These are phyloP conservation scores for Halictus rubicundus DNA, from an alignment of 1,140 invertebrate species.

Conservation along the genomic window DNA sequence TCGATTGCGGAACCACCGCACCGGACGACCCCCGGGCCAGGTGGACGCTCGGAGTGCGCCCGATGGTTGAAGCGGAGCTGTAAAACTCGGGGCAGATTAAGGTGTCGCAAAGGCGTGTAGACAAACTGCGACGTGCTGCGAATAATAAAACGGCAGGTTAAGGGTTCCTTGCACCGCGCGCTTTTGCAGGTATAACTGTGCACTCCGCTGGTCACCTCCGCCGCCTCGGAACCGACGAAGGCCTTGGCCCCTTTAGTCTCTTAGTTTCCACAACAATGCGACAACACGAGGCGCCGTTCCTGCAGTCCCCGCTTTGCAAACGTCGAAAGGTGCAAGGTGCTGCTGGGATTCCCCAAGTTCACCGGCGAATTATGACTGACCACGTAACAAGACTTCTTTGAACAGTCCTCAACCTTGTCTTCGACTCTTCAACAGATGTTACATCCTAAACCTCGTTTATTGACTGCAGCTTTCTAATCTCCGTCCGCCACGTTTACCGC, in stretches of 20 bases:
- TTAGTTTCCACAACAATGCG: not conserved
- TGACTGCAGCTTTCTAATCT: no score
- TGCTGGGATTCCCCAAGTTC: no score
- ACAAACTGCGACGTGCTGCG: slow-evolving; percentile 31
- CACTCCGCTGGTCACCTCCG: not conserved
- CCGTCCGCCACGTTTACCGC: no score
- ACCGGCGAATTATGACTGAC: no score
- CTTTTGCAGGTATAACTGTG: slow-evolving; percentile 12
- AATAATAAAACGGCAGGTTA: slow-evolving; percentile 66
- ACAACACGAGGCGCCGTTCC: slow-evolving; percentile 5
- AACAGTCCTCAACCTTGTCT: no score
- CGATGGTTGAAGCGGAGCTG: slow-evolving; percentile 45
- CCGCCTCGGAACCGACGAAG: slow-evolving; percentile 17
- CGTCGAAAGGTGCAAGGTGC: not conserved
- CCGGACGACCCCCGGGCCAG: slow-evolving; percentile 33
- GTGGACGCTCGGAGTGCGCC: slow-evolving; percentile 40
- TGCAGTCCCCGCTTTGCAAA: not conserved
- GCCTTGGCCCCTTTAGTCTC: slow-evolving; percentile 4
- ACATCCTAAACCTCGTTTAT: no score
- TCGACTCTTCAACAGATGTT: no score
- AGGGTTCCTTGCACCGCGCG: slow-evolving; percentile 23
- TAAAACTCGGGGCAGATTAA: slow-evolving; percentile 68
- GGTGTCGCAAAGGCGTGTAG: slow-evolving; percentile 52
- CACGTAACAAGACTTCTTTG: no score
- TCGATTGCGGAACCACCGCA: slow-evolving; percentile 32